Conservation (phyloP, 2,888 invertebrate genomes). For the Corbicula japonica region DNA sequence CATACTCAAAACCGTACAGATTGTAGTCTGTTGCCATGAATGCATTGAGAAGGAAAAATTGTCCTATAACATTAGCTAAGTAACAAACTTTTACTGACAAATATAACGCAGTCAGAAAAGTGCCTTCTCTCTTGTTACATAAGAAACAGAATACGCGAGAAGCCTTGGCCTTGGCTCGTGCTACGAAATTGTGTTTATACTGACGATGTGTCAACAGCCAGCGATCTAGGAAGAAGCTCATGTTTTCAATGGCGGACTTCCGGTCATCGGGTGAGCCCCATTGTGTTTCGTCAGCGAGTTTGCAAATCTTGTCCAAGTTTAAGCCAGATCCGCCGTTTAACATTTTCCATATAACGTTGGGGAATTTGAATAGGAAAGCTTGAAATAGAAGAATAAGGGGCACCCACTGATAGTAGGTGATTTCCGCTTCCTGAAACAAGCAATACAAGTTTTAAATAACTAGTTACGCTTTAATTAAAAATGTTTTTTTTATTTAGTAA, state of each 20-base stretch:
- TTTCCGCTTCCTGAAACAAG: slow-evolving; percentile 72
- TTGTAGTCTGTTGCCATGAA: slow-evolving; percentile 82
- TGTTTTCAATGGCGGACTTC: slow-evolving; percentile 77
- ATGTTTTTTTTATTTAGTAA: background rate
- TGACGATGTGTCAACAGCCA: slow-evolving; percentile 80
- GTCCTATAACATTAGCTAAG: slow-evolving; percentile 78
- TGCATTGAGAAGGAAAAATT: slow-evolving; percentile 82
- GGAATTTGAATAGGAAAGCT: slow-evolving; percentile 82
- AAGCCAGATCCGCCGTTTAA: slow-evolving; percentile 80
- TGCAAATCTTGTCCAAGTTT: slow-evolving; percentile 77
- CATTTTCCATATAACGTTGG: slow-evolving; percentile 81
- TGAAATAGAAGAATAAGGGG: slow-evolving; percentile 81
- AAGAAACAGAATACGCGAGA: slow-evolving; percentile 77
- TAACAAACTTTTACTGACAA: slow-evolving; percentile 79
- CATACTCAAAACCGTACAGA: slow-evolving; percentile 80
- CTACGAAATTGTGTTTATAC: slow-evolving; percentile 78
- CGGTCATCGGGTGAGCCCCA: slow-evolving; percentile 80
- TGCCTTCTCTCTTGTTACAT: slow-evolving; percentile 81
- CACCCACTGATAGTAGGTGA: slow-evolving; percentile 84
- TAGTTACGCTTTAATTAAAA: too few species aligned
- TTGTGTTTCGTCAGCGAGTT: slow-evolving; percentile 80
- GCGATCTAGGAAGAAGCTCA: slow-evolving; percentile 79
- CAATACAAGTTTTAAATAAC: too few species aligned
- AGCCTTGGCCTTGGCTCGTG: slow-evolving; percentile 74
- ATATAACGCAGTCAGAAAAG: slow-evolving; percentile 80